These are phyloP conservation scores for Choreutis nemorana DNA, from an alignment of 2,888 invertebrate species.

Conservation along the genomic window DNA sequence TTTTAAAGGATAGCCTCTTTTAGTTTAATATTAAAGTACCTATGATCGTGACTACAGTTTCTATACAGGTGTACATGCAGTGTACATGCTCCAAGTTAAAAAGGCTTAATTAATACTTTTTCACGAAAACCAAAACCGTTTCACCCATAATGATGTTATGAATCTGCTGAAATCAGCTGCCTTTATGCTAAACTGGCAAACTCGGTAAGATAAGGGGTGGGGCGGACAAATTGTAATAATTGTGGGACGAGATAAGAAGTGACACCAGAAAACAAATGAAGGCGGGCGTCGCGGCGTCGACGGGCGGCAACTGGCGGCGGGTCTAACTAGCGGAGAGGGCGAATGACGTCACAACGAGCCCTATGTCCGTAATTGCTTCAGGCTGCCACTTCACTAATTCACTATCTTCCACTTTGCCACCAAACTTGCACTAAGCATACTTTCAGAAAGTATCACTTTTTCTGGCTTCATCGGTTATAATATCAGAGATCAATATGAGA, in stretches of 20 bases:
- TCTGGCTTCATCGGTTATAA: too few relatives aligned
- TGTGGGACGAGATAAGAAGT: constrained; percentile 64
- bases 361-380: constrained; percentile 19
- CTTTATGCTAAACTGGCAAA: constrained; percentile 60
- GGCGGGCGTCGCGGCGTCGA: constrained; percentile 34
- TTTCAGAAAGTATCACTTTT: too few relatives aligned
- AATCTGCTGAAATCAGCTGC: constrained; percentile 57
- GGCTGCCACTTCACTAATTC: neutral
- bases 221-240: constrained; percentile 67
- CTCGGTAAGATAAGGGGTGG: constrained; percentile 61
- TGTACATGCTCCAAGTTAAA: too few relatives aligned
- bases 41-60: too few relatives aligned
- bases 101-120: neutral
- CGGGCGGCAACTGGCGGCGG: constrained; percentile 17
- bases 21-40: too few relatives aligned
- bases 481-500: too few relatives aligned
- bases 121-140: constrained; percentile 7
- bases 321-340: too few relatives aligned
- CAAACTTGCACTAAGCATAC: too few relatives aligned
- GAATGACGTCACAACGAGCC: constrained; percentile 44
- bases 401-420: too few relatives aligned
- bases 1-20: too few relatives aligned
- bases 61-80: too few relatives aligned
- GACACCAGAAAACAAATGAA: constrained; percentile 67
- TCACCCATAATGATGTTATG: constrained; percentile 49